Conservation (phyloP, 35 echinoderm and acorn worm species). For the Eucidaris tribuloides region DNA sequence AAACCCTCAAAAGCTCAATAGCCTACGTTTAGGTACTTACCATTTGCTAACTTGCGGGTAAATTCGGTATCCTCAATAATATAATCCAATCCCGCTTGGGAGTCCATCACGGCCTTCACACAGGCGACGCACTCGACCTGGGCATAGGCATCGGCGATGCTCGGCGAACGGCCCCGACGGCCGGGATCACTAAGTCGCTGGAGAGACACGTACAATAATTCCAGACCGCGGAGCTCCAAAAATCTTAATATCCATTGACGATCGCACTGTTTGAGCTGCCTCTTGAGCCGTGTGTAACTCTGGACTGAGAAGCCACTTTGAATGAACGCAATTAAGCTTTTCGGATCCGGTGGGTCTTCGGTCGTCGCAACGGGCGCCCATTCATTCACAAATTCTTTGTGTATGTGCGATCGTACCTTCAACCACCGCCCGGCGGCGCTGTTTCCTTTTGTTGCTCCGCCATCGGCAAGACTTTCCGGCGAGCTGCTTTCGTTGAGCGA, state of each 20-base stretch:
- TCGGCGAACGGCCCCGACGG: not conserved
- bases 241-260: slow-evolving; percentile 64
- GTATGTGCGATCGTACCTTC: not conserved
- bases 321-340: slow-evolving; percentile 31
- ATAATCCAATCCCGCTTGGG: slow-evolving; percentile 71
- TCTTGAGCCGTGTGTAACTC: slow-evolving; percentile 62
- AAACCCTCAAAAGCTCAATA: too few species aligned
- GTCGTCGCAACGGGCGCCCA: not conserved
- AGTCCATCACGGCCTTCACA: slow-evolving; percentile 78
- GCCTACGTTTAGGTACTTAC: too few species aligned
- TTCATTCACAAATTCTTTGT: not conserved
- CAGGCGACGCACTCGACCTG: slow-evolving; percentile 66
- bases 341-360: slow-evolving; percentile 7
- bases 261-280: slow-evolving; percentile 35
- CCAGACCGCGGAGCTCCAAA: slow-evolving; percentile 59
- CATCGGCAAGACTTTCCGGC: not conserved
- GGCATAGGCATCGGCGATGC: slow-evolving; percentile 47
- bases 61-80: slow-evolving; percentile 79
- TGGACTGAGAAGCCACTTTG: slow-evolving; percentile 47
- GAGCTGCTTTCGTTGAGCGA: not conserved
- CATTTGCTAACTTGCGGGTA: slow-evolving; percentile 73
- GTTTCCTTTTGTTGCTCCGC: not conserved
- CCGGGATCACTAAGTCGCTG: slow-evolving; percentile 32
- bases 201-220: slow-evolving; percentile 44
- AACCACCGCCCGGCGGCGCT: slow-evolving; percentile 17